Percentiles rank a stretch among this genome's conserved stretches.
These are phyloP conservation scores for Silurus asotus DNA, from an alignment of 2,113 vertebrate genomes.

Conservation along the genomic window DNA sequence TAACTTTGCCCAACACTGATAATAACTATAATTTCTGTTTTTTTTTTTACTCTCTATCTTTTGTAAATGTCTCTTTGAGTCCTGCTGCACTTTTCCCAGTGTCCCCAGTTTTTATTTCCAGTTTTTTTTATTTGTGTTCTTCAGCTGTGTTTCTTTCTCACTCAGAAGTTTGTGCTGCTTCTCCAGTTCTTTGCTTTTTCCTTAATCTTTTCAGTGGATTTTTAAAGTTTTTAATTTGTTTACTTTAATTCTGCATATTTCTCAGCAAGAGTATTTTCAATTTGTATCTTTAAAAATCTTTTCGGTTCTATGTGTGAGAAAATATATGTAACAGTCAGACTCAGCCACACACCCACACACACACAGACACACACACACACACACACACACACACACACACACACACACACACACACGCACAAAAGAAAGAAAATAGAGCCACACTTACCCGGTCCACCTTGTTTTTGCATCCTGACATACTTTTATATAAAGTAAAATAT, in stretches of 20 bases:
- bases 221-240: not conserved
- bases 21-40: too few species aligned
- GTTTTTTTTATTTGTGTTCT: not conserved
- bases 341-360: not conserved
- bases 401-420: too few species aligned
- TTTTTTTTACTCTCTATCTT: not conserved
- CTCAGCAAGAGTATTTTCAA: not conserved
- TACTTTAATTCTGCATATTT: not conserved
- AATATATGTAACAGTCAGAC: not conserved
- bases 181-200: slow-evolving; percentile 22
- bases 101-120: slow-evolving; percentile 7
- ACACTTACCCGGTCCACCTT: too few species aligned
- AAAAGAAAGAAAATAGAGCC: too few species aligned
- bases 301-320: not conserved
- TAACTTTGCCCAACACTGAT: too few species aligned
- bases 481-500: too few species aligned
- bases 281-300: too few species aligned
- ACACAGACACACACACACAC: too few species aligned
- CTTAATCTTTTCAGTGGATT: not conserved
- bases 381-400: too few species aligned
- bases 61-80: not conserved
- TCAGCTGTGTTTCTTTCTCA: not conserved
- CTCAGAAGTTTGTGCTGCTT: not conserved
- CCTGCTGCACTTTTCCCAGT: not conserved
- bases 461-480: too few species aligned